phyloP scores from a whole-genome alignment of 2,113 vertebrate genomes.

The Calyptomena viridis region DNA sequence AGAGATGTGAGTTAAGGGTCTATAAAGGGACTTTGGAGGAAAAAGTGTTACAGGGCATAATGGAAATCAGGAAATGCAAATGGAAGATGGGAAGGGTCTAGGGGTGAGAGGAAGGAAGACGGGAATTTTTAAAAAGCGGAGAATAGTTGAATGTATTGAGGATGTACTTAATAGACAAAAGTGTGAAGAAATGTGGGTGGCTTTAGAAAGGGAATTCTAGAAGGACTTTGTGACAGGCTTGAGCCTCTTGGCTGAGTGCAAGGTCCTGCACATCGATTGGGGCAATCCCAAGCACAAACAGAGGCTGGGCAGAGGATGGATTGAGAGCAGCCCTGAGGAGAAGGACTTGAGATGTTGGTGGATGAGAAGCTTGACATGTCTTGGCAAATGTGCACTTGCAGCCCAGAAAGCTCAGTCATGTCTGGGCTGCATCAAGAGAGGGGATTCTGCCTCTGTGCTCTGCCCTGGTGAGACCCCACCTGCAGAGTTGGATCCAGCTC shows the following conservation, averaged over 20 bases:
- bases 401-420: not conserved
- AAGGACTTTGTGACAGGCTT: not conserved
- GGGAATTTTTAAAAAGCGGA: not conserved
- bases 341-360: not conserved
- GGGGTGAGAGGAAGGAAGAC: not conserved
- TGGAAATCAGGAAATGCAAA: not conserved
- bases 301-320: not conserved
- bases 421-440: not conserved
- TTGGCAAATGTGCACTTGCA: fast-evolving
- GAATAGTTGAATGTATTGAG: not conserved
- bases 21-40: not conserved
- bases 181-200: fast-evolving
- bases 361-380: not conserved
- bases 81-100: not conserved
- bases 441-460: not conserved
- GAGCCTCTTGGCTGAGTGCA: not conserved
- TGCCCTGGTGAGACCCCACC: not conserved
- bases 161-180: not conserved
- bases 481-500: not conserved
- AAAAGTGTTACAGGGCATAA: not conserved
- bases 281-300: not conserved
- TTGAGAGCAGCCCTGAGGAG: not conserved
- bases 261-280: not conserved
- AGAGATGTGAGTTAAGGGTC: not conserved
- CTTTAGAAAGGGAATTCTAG: not conserved